phyloP scores from a whole-genome alignment of 53 echinoderm and acorn worm genomes.

The Echinarachnius parma region DNA sequence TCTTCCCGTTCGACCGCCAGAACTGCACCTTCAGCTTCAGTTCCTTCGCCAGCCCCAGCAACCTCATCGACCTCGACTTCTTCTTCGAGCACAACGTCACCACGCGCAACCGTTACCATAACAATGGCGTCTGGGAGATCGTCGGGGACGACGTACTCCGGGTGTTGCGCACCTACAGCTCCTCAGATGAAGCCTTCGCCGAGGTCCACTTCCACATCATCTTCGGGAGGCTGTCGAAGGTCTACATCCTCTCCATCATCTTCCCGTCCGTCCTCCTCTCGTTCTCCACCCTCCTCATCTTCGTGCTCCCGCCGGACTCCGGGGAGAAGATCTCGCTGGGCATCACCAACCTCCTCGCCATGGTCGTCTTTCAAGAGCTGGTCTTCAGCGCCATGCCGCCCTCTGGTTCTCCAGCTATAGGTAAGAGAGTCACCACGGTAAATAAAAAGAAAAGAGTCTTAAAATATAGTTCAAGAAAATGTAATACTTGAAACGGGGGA shows the following conservation, averaged over 20 bases:
- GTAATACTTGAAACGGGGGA: no score
- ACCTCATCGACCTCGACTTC: neutral
- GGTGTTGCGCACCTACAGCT: no score
- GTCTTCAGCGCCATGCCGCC: slow-evolving; percentile 56
- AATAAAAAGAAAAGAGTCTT: no score
- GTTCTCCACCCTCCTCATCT: slow-evolving; percentile 46
- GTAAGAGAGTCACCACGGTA: no score
- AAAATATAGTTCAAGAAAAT: no score
- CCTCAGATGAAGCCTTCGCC: slow-evolving; percentile 35
- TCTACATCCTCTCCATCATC: slow-evolving; percentile 51
- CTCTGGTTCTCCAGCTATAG: slow-evolving; percentile 48
- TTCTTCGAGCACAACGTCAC: slow-evolving; percentile 28
- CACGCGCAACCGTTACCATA: neutral
- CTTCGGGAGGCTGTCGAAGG: slow-evolving; percentile 28
- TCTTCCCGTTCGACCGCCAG: slow-evolving; percentile 60
- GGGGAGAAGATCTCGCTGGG: slow-evolving; percentile 74
- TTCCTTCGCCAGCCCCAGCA: slow-evolving; percentile 26
- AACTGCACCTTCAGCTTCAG: slow-evolving; percentile 30
- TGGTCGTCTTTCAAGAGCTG: slow-evolving; percentile 66
- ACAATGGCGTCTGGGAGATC: slow-evolving; percentile 55
- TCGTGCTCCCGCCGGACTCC: slow-evolving; percentile 60
- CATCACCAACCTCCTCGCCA: slow-evolving; percentile 62
- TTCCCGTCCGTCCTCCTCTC: slow-evolving; percentile 54
- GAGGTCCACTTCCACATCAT: slow-evolving; percentile 35
- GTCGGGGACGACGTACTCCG: neutral